Conservation (phyloP, 23 tunicate genomes). For the Ascidia mentula region DNA sequence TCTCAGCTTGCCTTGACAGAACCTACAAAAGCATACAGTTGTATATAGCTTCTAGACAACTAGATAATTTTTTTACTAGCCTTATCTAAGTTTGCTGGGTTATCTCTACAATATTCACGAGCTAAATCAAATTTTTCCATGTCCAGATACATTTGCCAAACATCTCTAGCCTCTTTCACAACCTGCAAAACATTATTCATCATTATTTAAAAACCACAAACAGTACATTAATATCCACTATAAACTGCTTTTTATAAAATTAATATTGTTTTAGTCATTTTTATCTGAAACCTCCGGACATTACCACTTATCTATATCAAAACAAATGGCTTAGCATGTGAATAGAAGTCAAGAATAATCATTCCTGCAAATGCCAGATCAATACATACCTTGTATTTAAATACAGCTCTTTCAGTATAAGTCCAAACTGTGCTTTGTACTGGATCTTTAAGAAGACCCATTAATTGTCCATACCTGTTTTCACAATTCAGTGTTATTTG, state of each 20-base stretch:
- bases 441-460: slow-evolving; percentile 66
- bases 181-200: slow-evolving; percentile 26
- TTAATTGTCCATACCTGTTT: slow-evolving; percentile 53
- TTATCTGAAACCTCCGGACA: too few relatives aligned
- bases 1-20: slow-evolving; percentile 74
- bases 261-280: too few relatives aligned
- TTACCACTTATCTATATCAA: too few relatives aligned
- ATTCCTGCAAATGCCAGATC: not conserved
- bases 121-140: slow-evolving; percentile 81
- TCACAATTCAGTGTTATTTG: not conserved
- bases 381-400: slow-evolving; percentile 66
- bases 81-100: slow-evolving; percentile 72
- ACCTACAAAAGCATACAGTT: slow-evolving; percentile 28
- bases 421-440: slow-evolving; percentile 57
- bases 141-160: slow-evolving; percentile 94
- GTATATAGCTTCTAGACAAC: not conserved
- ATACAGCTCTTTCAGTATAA: slow-evolving; percentile 68
- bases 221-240: too few relatives aligned
- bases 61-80: slow-evolving; percentile 4
- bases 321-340: too few relatives aligned
- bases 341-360: not conserved
- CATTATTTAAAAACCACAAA: too few relatives aligned
- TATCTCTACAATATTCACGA: slow-evolving; percentile 77
- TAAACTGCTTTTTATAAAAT: too few relatives aligned
- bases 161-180: slow-evolving; percentile 72